A percentile compares a stretch with the other conserved stretches of the same genome.
These are phyloP conservation scores for Drosophila ananassae DNA, from an alignment of 1,140 invertebrate genomes.

Conservation along the genomic window DNA sequence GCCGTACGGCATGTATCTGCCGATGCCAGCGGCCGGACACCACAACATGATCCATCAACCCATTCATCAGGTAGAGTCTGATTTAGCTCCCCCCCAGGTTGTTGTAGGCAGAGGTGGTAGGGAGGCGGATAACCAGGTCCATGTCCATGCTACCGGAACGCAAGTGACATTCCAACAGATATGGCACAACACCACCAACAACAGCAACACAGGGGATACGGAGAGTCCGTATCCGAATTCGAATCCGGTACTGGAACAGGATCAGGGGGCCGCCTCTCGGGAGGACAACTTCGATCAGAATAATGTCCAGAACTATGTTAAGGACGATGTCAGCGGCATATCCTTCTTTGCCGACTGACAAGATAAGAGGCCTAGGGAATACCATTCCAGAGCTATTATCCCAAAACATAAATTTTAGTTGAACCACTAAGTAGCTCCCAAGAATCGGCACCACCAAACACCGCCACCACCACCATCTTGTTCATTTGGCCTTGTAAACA, in stretches of 20 bases:
- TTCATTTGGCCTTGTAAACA: neutral
- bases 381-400: neutral
- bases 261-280: neutral
- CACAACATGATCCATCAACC: slow-evolving; percentile 90
- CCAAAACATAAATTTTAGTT: slow-evolving; percentile 11
- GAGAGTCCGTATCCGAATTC: neutral
- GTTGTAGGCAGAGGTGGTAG: slow-evolving; percentile 40
- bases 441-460: neutral
- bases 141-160: slow-evolving; percentile 7
- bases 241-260: neutral
- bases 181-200: slow-evolving; percentile 22
- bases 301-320: slow-evolving; percentile 14
- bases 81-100: slow-evolving; percentile 27
- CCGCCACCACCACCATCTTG: neutral
- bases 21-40: slow-evolving; percentile 88
- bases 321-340: slow-evolving; percentile 45
- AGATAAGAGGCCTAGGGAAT: slow-evolving; percentile 5
- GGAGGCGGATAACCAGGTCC: slow-evolving; percentile 29
- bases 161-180: slow-evolving; percentile 30
- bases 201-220: too few relatives aligned
- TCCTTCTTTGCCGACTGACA: slow-evolving; percentile 59
- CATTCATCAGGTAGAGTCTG: slow-evolving; percentile 87
- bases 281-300: slow-evolving; percentile 19
- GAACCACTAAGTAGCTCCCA: neutral
- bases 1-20: slow-evolving; percentile 89